phyloP scores from a whole-genome alignment of 1,140 invertebrate genomes.

The Glossosoma conforme region DNA sequence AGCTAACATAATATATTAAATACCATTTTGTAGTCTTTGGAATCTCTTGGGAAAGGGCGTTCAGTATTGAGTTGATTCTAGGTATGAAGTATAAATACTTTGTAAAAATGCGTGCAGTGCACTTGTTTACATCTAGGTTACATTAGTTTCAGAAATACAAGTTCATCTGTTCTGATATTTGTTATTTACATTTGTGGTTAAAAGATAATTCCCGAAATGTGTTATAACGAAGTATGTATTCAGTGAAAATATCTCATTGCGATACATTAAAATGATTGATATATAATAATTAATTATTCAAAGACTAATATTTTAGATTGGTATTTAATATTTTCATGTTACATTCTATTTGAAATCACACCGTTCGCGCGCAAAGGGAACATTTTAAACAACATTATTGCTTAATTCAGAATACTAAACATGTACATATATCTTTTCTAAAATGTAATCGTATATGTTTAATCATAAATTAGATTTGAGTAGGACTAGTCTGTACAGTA shows the following conservation, averaged over 20 bases:
- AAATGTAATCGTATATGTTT: conserved; percentile 25
- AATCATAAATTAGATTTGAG: conserved; percentile 22
- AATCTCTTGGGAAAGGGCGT: no score
- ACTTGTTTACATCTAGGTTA: no score
- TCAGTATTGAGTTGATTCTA: no score
- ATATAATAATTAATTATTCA: not conserved
- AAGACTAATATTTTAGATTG: conserved; percentile 1
- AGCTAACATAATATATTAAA: no score
- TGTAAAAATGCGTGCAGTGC: no score
- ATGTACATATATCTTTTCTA: conserved; percentile 24
- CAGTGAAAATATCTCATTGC: not conserved
- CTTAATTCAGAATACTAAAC: conserved; percentile 21
- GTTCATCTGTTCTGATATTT: no score
- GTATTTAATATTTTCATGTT: not conserved
- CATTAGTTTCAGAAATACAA: no score
- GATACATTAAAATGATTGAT: not conserved
- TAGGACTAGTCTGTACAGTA: conserved; percentile 31
- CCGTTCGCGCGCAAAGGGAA: conserved; percentile 3
- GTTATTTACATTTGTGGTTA: no score
- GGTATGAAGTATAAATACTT: no score
- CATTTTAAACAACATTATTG: conserved; percentile 10
- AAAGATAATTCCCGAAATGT: no score
- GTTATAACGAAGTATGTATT: no score
- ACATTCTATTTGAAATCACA: conserved; percentile 1
- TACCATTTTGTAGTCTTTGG: no score